Evolutionary conservation across 2,888 invertebrate species (phyloP), one percentile per base, ranked within the genome.

Genomic region (Arge pagana): DNA sequence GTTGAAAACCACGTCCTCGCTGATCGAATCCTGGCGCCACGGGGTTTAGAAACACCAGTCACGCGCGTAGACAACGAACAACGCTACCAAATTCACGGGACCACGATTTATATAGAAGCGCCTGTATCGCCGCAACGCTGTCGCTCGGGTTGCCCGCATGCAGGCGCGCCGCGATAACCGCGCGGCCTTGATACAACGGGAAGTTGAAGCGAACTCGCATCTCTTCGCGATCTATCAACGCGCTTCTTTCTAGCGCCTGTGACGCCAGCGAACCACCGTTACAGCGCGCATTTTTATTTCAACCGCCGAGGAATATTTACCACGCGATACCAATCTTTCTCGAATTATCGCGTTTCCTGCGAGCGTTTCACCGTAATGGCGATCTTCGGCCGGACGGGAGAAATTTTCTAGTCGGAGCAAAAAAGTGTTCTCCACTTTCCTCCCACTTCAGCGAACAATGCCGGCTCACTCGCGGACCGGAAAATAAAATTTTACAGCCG

Each of bases 41-140:
- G 35, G 19, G 45, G 35, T 21, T 45, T 35, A 23, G 45, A 45
- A 45, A 45, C 33, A 45, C 45, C 45, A 21, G 15, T 35, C 55
- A 40, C 18, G 43, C 35, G 48, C 55, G 57, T 52, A 50, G 42
- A 49, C 53, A 13, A 45, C 55, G 50, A 50, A 60, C 54, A 61
- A 63, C 59, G 57, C 57, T 55, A 57, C 50, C 45, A 50, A 62
- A 61, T 61, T 54, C 50, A 24, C 52, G 54, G 41, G 57, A 53
- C 50, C 43, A 37, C 21, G 33, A 49, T 54, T 65, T 61, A 59
- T 64, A 64, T 64, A 61, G 16, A 10, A 8, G 16, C 45, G 45
- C 45, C 45, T 45, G 16, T 23, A 7, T 6, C 11, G 10, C n/a
- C n/a, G 33, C 58, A 4, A 2, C 13, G 8, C 7, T 26, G 55